Percentiles rank a stretch among this genome's conserved stretches.
Conservation (phyloP, 2,797 vertebrate genomes). For the Sebastolobus altivelis region DNA sequence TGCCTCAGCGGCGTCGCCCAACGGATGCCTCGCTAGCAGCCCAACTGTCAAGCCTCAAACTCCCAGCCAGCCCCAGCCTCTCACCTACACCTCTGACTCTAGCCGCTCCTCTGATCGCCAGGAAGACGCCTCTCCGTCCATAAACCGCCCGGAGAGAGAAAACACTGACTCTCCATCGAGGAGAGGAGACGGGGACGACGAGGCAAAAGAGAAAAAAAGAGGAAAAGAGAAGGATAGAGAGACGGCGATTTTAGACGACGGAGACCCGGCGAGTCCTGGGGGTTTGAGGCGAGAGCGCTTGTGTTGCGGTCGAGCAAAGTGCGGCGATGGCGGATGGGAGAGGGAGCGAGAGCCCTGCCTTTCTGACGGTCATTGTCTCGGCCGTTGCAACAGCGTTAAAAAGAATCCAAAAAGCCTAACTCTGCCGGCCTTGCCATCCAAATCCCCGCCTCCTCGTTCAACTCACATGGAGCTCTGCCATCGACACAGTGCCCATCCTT, state of each 20-base stretch:
- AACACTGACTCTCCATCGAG: conserved; percentile 40
- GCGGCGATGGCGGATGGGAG: conserved; percentile 67
- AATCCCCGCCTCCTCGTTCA: conserved; percentile 65
- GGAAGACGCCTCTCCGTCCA: conserved; percentile 58
- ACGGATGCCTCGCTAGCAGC: conserved; percentile 77
- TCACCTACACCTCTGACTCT: conserved; percentile 80
- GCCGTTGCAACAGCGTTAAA: conserved; percentile 71
- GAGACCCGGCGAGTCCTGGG: conserved; percentile 56
- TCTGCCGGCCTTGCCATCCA: conserved; percentile 78
- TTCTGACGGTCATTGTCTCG: conserved; percentile 73
- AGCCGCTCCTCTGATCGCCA: conserved; percentile 79
- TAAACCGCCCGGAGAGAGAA: conserved; percentile 70
- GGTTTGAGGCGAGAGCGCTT: conserved; percentile 59
- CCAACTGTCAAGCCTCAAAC: conserved; percentile 70
- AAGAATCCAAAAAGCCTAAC: conserved; percentile 84
- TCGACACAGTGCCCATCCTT: conserved; percentile 76
- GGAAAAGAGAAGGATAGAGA: conserved; percentile 84
- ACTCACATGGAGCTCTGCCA: conserved; percentile 78
- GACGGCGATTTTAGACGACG: conserved; percentile 91
- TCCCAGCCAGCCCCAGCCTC: conserved; percentile 67
- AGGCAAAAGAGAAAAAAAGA: conserved; percentile 60
- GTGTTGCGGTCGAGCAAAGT: conserved; percentile 57
- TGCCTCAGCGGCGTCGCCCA: conserved; percentile 65
- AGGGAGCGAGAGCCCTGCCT: conserved; percentile 70
- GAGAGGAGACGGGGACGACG: conserved; percentile 41